Base-by-base conservation (phyloP, 2,113 vertebrate genomes). In the Oreotrochilus melanogaster region DNA sequence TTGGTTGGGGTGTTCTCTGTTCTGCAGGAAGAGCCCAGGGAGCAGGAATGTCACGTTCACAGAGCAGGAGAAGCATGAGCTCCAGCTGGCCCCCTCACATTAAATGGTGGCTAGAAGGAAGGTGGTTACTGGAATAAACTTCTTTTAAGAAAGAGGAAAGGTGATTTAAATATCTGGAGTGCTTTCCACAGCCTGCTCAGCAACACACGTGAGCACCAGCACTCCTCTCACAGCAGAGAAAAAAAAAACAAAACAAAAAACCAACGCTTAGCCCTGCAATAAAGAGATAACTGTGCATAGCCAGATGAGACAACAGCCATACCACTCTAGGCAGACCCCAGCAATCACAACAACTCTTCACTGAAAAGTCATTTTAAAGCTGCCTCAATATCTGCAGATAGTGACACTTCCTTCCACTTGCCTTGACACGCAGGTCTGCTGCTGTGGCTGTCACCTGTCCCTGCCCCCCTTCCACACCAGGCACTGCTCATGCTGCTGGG, bases 31-130 rank as follows among this genome's bases (percentile, higher is more conserved):
- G 45, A 11, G 54, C 54, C 0, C 2, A 58, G 39, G 39, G 39
- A 39, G 39, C 37, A 48, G 78, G 39, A 11, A 39, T 39, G 39
- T 18, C 93, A 84, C 6, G 0, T 4, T 15, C 31, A 11, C 4
- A 2, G 25, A 33, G 19, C 0, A 0, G 28, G 15, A 61, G 24
- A 82, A 66, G 21, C 1, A 0, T 1, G 16, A 39, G 57, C 70
- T 45, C 1, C 0, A 11, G 37, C 42, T 71, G 56, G 62, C 22
- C 33, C 31, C 42, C 51, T 45, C 54, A 19, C 6, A 7, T 30
- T 3, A 3, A 80, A 42, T 0, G 3, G 37, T 45, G 72, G 47
- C 0, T 2, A 82, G 27, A 61, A 1, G 4, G 25, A 69, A 53
- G 9, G 4, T 9, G 7, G 54, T 88, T 95, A 88, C 85, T 24